A percentile compares a stretch with the other conserved stretches of the same genome.
These are phyloP conservation scores for Amphilophus citrinellus DNA, from an alignment of 2,113 vertebrate genomes.

Conservation along the genomic window DNA sequence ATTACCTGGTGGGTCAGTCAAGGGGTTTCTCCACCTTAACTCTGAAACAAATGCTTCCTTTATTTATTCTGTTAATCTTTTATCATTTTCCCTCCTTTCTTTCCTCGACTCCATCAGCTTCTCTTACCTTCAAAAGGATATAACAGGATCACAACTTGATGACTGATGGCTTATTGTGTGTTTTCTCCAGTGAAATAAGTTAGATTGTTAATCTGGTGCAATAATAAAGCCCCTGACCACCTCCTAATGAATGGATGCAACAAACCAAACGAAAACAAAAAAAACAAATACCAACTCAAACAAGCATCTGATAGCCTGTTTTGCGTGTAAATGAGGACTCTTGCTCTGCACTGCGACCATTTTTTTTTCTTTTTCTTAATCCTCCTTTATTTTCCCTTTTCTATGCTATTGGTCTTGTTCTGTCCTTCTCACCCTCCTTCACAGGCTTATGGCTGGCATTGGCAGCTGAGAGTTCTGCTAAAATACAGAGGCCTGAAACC, in stretches of 20 bases:
- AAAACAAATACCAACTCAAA: slow-evolving; percentile 16
- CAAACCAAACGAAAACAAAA: not conserved
- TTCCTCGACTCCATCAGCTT: not conserved
- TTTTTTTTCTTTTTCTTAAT: slow-evolving; percentile 13
- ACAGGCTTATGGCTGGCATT: slow-evolving; percentile 11
- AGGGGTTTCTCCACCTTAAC: slow-evolving; percentile 35
- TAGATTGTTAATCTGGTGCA: not conserved
- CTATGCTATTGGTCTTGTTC: not conserved
- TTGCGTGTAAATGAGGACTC: slow-evolving; percentile 27
- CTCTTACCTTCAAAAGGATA: not conserved
- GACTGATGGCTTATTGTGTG: not conserved
- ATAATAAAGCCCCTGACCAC: not conserved
- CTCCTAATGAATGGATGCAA: slow-evolving; percentile 11
- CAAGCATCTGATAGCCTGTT: slow-evolving; percentile 15
- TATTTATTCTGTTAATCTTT: slow-evolving; percentile 3
- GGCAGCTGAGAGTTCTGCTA: slow-evolving; percentile 16
- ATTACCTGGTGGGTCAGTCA: slow-evolving; percentile 30
- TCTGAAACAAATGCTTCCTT: not conserved
- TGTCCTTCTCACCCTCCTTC: slow-evolving; percentile 15
- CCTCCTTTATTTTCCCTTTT: slow-evolving; percentile 10
- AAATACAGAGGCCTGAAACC: slow-evolving; percentile 3
- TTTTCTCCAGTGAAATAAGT: not conserved
- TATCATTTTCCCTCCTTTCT: not conserved
- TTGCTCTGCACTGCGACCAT: not conserved
- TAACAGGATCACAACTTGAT: not conserved